phyloP scores from a whole-genome alignment of 2,113 vertebrate species.

The Copsychus sechellarum region DNA sequence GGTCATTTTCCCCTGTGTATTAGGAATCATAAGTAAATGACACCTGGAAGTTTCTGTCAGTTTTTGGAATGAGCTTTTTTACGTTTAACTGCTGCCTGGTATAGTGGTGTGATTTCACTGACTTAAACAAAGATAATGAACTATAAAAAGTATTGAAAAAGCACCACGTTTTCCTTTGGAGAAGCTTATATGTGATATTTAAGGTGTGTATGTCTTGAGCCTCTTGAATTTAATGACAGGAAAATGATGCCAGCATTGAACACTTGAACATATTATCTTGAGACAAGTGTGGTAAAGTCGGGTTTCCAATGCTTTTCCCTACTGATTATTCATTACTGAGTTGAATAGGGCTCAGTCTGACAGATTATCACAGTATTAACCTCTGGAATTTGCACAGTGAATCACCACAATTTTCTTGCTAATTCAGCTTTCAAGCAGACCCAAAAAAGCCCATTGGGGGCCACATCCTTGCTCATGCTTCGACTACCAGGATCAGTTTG shows the following conservation, averaged over 20 bases:
- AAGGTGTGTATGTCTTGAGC: background rate
- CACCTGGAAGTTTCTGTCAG: background rate
- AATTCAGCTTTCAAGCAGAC: conserved; percentile 92
- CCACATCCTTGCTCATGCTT: conserved; percentile 96
- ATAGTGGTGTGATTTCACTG: background rate
- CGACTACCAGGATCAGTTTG: conserved; percentile 94
- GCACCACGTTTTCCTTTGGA: background rate
- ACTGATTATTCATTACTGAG: background rate
- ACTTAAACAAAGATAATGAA: background rate
- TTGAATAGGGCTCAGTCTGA: background rate
- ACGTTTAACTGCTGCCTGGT: background rate
- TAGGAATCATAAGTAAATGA: background rate
- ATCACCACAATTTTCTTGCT: conserved; percentile 27
- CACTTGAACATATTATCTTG: background rate
- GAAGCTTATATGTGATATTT: background rate
- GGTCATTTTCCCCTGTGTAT: background rate
- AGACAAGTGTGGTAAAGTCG: background rate
- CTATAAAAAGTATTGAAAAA: background rate
- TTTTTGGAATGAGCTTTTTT: background rate
- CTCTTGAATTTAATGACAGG: background rate
- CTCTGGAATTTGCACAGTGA: background rate
- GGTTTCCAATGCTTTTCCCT: background rate
- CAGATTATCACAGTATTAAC: background rate
- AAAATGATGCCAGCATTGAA: background rate
- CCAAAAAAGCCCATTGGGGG: conserved; percentile 98